Conservation (phyloP, 2,797 vertebrate genomes). For the Antrozous pallidus region DNA sequence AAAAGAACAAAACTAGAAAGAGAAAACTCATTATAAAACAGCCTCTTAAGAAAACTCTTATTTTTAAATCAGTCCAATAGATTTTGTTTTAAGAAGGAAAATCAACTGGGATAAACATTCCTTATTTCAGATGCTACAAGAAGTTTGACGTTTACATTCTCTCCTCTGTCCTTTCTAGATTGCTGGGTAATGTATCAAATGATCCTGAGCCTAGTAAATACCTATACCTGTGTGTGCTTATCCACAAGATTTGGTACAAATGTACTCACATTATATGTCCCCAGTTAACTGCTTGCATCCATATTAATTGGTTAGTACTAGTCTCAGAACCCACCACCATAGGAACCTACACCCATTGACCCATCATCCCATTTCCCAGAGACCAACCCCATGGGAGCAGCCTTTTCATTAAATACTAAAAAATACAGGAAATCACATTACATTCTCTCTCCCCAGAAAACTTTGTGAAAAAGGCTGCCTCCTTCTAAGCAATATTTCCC, state of each 20-base stretch:
- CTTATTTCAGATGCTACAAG: not conserved
- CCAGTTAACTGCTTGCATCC: not conserved
- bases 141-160: not conserved
- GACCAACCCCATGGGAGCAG: not conserved
- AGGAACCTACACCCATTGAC: not conserved
- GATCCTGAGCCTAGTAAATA: not conserved
- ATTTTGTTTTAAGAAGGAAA: constrained; percentile 21
- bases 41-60: not conserved
- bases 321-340: not conserved
- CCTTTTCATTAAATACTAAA: not conserved
- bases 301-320: not conserved
- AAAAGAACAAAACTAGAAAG: constrained; percentile 27
- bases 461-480: not conserved
- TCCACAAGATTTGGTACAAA: not conserved
- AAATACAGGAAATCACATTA: not conserved
- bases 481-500: not conserved
- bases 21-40: not conserved
- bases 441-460: not conserved
- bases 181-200: not conserved
- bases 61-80: constrained; percentile 27
- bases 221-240: not conserved
- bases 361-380: not conserved
- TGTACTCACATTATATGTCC: not conserved
- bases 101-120: not conserved
- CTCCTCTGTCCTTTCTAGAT: not conserved